Evolutionary conservation across 2,113 vertebrate genomes (phyloP).

Genomic region (Chamaea fasciata): DNA sequence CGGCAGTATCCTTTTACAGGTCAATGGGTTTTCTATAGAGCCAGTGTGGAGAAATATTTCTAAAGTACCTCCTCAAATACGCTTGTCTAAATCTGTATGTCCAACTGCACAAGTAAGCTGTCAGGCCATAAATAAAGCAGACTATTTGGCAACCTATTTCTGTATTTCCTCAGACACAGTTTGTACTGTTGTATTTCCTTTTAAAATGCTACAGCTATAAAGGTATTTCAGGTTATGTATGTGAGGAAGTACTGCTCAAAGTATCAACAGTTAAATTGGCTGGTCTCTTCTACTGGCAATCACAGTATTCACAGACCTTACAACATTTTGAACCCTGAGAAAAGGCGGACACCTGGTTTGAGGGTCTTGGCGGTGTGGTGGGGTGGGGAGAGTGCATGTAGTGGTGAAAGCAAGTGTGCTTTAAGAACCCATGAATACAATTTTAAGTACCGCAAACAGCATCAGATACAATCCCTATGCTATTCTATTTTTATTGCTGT

Average conservation of each 20-base stretch:
- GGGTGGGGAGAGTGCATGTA: not conserved
- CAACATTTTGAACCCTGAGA: not conserved
- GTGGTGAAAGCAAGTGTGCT: not conserved
- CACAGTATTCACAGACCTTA: not conserved
- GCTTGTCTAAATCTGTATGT: slow-evolving; percentile 61
- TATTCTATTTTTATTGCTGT: not conserved
- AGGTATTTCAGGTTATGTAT: not conserved
- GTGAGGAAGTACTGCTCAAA: not conserved
- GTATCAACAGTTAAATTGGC: not conserved
- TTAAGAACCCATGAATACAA: not conserved
- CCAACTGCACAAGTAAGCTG: slow-evolving; percentile 19
- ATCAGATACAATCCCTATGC: not conserved
- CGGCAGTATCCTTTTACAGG: slow-evolving; percentile 55
- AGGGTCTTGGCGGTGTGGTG: not conserved
- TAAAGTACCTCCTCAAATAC: slow-evolving; percentile 56
- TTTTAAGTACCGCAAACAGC: not conserved
- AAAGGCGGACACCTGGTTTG: not conserved
- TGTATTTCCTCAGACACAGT: not conserved
- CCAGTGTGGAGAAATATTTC: slow-evolving; percentile 47
- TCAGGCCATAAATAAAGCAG: slow-evolving; percentile 42
- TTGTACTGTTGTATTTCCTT: not conserved
- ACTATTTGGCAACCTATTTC: slow-evolving; percentile 29
- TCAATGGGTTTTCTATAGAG: slow-evolving; percentile 66
- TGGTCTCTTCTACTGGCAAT: not conserved
- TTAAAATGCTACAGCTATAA: not conserved